Base-by-base conservation (phyloP, 2,888 invertebrate species). In the Caenorhabditis sp. region DNA sequence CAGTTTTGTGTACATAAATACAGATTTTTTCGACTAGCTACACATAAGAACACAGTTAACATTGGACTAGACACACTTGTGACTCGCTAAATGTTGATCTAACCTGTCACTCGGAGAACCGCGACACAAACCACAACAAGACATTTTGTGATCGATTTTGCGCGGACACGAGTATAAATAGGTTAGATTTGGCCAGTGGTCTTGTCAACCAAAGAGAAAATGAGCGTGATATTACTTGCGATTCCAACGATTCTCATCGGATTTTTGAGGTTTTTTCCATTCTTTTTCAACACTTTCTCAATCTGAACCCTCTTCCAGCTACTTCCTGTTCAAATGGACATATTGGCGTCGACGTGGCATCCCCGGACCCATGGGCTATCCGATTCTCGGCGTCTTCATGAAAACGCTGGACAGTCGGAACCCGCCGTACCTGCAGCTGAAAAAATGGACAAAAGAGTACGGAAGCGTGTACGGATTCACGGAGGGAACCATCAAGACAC, bases 381-480 rank as follows among this genome's bases (percentile, higher is more conserved):
- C 74, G 2, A 58, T 82, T n/a, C 35, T 65, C 7, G 83, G 83
- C 13, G 70, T 71, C 30, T 22, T 66, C n/a, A 22, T 45, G 13
- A 59, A 32, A 1, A 20, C 70, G n/a, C 55, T 53, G 24, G 46
- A 63, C n/a, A 27, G 46, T 45, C 4, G n/a, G n/a, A n/a, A 53
- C 11, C 77, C 74, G 6, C 32, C 32, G 35, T 37, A 26, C 22
- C 15, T 83, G 15, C 46, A 32, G 8, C 20, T 79, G 1, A 66
- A 59, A 8, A 83, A 87, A 9, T 86, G 85, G 86, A 82, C 82
- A 8, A 78, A 82, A 48, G 68, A 77, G 15, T 80, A 80, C 37
- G 78, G 78, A 11, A 68, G 63, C 24, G 63, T 79, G 1, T 82
- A 79, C 59, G 83, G 83, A 1, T 61, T 80, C 37, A 71, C 78